phyloP scores from a whole-genome alignment of 2,888 invertebrate species.

The Orchesella flavescens region DNA sequence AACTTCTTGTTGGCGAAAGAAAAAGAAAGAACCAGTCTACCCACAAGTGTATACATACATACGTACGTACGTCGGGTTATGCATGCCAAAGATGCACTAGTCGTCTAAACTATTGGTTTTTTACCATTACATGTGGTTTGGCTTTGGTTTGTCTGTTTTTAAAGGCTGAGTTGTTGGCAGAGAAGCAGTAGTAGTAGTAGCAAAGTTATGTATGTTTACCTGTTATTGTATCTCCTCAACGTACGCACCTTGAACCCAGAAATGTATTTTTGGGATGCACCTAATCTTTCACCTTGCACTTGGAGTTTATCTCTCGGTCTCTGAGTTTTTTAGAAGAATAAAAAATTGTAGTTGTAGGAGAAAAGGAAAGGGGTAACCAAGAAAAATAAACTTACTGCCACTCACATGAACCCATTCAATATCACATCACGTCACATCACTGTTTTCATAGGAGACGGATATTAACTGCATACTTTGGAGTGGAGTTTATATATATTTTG shows the following conservation, averaged over 20 bases:
- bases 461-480: too few species aligned
- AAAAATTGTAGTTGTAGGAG: not conserved
- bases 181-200: not conserved
- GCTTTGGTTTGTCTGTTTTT: slow-evolving; percentile 38
- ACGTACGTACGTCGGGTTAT: too few species aligned
- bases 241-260: not conserved
- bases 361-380: slow-evolving; percentile 26
- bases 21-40: slow-evolving; percentile 2
- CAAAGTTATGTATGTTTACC: slow-evolving; percentile 17
- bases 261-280: not conserved
- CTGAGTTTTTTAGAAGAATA: not conserved
- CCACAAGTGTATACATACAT: not conserved
- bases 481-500: not conserved
- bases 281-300: slow-evolving; percentile 53
- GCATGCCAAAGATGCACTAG: too few species aligned
- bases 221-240: not conserved
- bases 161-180: not conserved
- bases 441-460: too few species aligned
- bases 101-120: not conserved
- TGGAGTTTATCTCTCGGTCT: slow-evolving; percentile 34
- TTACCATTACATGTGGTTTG: slow-evolving; percentile 29
- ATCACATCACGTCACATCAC: too few species aligned
- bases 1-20: slow-evolving; percentile 3
- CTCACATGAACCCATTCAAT: too few species aligned
- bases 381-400: slow-evolving; percentile 39